Base-by-base conservation (phyloP, 2,888 invertebrate genomes). In the Capitulum mitella region DNA sequence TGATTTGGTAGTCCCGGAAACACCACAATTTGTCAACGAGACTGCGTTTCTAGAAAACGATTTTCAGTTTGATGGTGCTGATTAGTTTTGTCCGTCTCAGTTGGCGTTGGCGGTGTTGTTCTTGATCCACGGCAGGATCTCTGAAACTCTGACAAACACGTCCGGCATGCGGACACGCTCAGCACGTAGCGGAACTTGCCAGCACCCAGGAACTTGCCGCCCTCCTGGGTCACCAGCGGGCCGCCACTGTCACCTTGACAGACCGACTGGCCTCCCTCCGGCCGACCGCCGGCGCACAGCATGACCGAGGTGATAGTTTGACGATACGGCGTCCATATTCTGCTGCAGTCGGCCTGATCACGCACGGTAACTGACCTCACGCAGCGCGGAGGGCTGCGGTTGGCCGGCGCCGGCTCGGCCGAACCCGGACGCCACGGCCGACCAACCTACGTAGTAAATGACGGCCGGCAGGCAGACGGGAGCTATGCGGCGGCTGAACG, bases 141-240 rank as follows among this genome's bases (percentile, higher is more conserved):
- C 75, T 29, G 61, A 40, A 8, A 64, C 64, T n/a, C 78, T 34
- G 8, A 26, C 61, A 76, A 29, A 78, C 22, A 78, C 74, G 26
- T 29, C 54, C 29, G 78, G 78, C 26, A 14, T 8, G 46, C 32
- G 26, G 22, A 22, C 26, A 34, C 61, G 40, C 78, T 76, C n/a
- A 22, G n/a, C 19, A 34, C 22, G 19, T 76, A 78, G 19, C 75
- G 76, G 6, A 78, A 75, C 29, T 29, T 76, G 14, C 58, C 78
- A 10, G 40, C 40, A 10, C 76, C 22, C 26, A 40, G 22, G 29
- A 76, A 58, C 78, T n/a, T 58, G 78, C 75, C 32, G 32, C 32
- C 76, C 40, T 78, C 78, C 32, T 76, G 29, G 5, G 75, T 78
- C 37, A 78, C 40, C 32, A 78, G 26, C 32, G 78, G 78, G 26